These are phyloP conservation scores for Xerus rutilus DNA, from an alignment of 2,797 vertebrate species.

Conservation along the genomic window DNA sequence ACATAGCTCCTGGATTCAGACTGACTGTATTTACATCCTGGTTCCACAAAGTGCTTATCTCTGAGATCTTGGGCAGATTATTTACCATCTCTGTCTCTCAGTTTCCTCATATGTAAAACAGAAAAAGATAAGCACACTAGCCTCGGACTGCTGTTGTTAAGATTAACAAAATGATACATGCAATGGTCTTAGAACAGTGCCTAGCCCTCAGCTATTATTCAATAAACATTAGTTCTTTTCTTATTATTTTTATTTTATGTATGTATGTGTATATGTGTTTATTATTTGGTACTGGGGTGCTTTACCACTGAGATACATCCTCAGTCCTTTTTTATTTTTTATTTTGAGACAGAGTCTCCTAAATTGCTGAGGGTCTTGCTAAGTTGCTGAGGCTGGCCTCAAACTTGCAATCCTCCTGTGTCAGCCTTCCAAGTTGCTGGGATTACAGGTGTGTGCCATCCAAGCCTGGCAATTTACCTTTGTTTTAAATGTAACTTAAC, in stretches of 20 bases:
- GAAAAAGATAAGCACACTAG: background rate
- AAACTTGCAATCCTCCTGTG: too few species aligned
- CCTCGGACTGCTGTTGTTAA: background rate
- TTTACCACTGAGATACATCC: too few species aligned
- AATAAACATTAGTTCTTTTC: background rate
- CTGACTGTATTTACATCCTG: background rate
- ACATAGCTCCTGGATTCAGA: background rate
- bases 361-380: too few species aligned
- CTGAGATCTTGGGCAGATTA: background rate
- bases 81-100: background rate
- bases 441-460: too few species aligned
- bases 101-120: constrained; percentile 5
- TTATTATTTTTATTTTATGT: background rate
- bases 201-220: background rate
- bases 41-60: background rate
- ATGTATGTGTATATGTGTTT: background rate
- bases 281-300: too few species aligned
- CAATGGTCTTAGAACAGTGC: background rate
- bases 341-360: too few species aligned
- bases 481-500: constrained; percentile 31
- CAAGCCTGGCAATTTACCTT: background rate
- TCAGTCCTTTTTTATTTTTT: too few species aligned
- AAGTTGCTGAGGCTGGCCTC: too few species aligned
- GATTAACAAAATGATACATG: background rate
- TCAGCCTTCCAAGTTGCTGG: too few species aligned